A percentile compares a stretch with the other conserved stretches of the same genome.
phyloP scores from a whole-genome alignment of 2,888 invertebrate genomes.

The Troides aeacus region DNA sequence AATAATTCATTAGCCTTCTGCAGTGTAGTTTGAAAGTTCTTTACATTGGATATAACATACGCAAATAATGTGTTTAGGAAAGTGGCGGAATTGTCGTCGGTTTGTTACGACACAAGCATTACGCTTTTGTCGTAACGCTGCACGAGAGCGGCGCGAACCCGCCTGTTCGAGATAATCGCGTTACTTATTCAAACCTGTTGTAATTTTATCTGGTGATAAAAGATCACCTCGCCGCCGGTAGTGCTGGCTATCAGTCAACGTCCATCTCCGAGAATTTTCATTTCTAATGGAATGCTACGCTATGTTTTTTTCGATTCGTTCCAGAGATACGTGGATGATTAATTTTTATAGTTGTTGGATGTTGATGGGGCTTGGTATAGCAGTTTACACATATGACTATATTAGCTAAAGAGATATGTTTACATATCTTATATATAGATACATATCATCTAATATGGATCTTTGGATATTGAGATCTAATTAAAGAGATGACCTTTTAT shows the following conservation, averaged over 20 bases:
- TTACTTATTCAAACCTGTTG: slow-evolving; percentile 38
- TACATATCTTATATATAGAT: neutral
- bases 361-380: neutral
- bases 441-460: neutral
- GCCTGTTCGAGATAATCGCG: slow-evolving; percentile 50
- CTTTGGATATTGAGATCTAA: neutral
- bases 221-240: slow-evolving; percentile 10
- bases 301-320: slow-evolving; percentile 12
- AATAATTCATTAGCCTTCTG: slow-evolving; percentile 16
- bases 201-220: slow-evolving; percentile 38
- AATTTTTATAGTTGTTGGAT: too few species aligned
- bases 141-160: slow-evolving; percentile 62
- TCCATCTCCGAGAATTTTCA: slow-evolving; percentile 18
- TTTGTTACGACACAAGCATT: slow-evolving; percentile 64
- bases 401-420: neutral
- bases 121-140: slow-evolving; percentile 69
- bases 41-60: slow-evolving; percentile 38
- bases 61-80: slow-evolving; percentile 48
- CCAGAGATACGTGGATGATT: slow-evolving; percentile 2
- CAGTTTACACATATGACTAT: neutral
- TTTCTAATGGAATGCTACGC: slow-evolving; percentile 19
- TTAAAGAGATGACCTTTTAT: neutral
- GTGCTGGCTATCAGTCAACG: slow-evolving; percentile 12
- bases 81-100: slow-evolving; percentile 52
- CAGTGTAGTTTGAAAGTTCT: slow-evolving; percentile 38